Conservation (phyloP, 2,113 vertebrate genomes). For the Sinocyclocheilus anshuiensis region DNA sequence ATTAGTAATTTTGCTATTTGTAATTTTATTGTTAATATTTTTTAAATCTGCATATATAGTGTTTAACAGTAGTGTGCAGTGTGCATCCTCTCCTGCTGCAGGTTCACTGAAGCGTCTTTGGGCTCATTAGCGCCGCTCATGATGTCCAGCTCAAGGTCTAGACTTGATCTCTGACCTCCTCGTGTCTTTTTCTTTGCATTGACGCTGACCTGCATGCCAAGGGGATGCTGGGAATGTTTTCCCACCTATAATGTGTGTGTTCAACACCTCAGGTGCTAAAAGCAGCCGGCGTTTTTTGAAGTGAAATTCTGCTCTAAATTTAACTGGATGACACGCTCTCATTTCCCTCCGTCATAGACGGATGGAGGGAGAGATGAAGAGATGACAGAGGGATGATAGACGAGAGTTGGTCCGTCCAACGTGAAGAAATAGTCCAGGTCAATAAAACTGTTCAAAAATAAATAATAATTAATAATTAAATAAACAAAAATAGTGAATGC, state of each 20-base stretch:
- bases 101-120: not conserved
- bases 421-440: not conserved
- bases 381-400: not conserved
- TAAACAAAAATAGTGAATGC: not conserved
- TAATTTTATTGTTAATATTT: too few species aligned
- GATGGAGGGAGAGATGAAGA: not conserved
- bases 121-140: not conserved
- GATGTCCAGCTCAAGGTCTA: slow-evolving; percentile 6
- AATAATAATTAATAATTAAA: not conserved
- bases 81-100: too few species aligned
- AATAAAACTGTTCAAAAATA: not conserved
- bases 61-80: too few species aligned
- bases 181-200: not conserved
- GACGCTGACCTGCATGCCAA: slow-evolving; percentile 16
- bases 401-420: not conserved
- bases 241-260: slow-evolving; percentile 62
- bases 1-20: too few species aligned
- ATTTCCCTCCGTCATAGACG: slow-evolving; percentile 7
- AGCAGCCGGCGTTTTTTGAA: slow-evolving; percentile 46
- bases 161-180: slow-evolving; percentile 37
- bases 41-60: too few species aligned
- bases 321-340: slow-evolving; percentile 50
- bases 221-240: slow-evolving; percentile 56
- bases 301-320: slow-evolving; percentile 47
- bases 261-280: slow-evolving; percentile 64